Percentiles rank a stretch among this genome's conserved stretches.
phyloP scores from a whole-genome alignment of 2,888 invertebrate genomes.

The Agonopterix arenella region DNA sequence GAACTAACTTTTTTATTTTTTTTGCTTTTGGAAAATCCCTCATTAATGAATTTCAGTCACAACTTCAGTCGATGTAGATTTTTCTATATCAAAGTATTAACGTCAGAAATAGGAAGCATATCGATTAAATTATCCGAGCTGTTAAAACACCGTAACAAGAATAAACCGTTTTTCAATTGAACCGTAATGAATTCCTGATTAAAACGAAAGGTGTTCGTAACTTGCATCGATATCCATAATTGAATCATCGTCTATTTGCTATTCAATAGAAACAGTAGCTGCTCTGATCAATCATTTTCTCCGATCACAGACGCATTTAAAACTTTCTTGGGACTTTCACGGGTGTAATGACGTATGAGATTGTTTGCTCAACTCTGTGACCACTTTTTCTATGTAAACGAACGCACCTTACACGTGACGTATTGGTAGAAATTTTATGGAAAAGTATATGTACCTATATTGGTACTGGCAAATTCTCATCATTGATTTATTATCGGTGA shows the following conservation, averaged over 20 bases:
- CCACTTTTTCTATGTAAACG: slow-evolving; percentile 13
- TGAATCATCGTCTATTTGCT: slow-evolving; percentile 27
- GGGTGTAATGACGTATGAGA: slow-evolving; percentile 33
- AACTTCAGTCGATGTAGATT: too few relatives aligned
- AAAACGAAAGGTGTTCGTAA: slow-evolving; percentile 25
- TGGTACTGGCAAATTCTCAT: too few relatives aligned
- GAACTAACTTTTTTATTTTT: too few relatives aligned
- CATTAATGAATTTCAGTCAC: too few relatives aligned
- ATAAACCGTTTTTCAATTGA: not conserved
- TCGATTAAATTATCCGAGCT: too few relatives aligned
- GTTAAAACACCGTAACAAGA: not conserved
- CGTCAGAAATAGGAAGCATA: too few relatives aligned
- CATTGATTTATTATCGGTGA: too few relatives aligned
- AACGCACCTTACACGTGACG: slow-evolving; percentile 11
- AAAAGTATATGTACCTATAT: not conserved
- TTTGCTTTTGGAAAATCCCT: too few relatives aligned
- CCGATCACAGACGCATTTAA: slow-evolving; percentile 20
- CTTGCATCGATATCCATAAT: slow-evolving; percentile 15
- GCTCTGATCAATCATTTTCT: slow-evolving; percentile 44
- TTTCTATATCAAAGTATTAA: too few relatives aligned
- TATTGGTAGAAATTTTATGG: slow-evolving; percentile 28
- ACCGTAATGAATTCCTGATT: slow-evolving; percentile 9
- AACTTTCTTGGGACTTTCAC: slow-evolving; percentile 46
- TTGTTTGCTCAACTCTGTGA: slow-evolving; percentile 28
- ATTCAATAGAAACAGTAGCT: slow-evolving; percentile 33